phyloP scores from a whole-genome alignment of 2,888 invertebrate genomes.

The Stenichneumon culpator region DNA sequence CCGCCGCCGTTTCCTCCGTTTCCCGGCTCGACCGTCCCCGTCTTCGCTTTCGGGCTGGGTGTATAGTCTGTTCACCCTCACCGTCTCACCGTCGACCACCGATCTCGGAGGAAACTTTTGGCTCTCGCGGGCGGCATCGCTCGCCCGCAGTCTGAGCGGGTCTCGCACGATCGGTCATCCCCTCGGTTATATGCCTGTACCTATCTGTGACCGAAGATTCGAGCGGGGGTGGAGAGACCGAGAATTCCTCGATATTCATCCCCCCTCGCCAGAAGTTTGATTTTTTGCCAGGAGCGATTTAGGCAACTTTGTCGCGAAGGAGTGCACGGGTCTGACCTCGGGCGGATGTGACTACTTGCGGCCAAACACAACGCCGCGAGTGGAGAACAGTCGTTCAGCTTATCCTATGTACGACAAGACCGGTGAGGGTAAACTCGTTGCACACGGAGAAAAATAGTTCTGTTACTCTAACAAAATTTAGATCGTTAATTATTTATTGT shows the following conservation, averaged over 20 bases:
- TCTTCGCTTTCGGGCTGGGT: constrained; percentile 23
- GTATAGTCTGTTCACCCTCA: not conserved
- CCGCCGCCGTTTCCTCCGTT: constrained; percentile 58
- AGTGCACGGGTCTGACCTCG: constrained; percentile 27
- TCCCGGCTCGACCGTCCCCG: not conserved
- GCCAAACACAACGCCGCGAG: not conserved
- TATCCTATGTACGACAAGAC: not conserved
- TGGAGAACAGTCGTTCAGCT: not conserved
- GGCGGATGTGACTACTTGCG: constrained; percentile 25
- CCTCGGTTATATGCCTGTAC: not conserved
- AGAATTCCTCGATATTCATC: constrained; percentile 34
- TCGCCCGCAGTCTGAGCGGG: constrained; percentile 59
- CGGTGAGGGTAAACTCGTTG: not conserved
- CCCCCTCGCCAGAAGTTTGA: constrained; percentile 36
- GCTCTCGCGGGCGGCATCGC: constrained; percentile 38
- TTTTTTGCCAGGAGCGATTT: constrained; percentile 53
- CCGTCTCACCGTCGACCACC: constrained; percentile 52
- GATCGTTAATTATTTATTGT: no score
- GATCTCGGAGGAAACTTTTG: constrained; percentile 49
- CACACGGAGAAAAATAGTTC: no score
- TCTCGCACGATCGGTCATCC: constrained; percentile 61
- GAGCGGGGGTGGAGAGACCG: constrained; percentile 17
- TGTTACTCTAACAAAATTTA: no score
- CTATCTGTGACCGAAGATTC: constrained; percentile 26
- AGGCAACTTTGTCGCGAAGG: constrained; percentile 33